A percentile compares a stretch with the other conserved stretches of the same genome.
Evolutionary conservation across 2,113 vertebrate genomes (phyloP).

Genomic region (Montifringilla adamsi): DNA sequence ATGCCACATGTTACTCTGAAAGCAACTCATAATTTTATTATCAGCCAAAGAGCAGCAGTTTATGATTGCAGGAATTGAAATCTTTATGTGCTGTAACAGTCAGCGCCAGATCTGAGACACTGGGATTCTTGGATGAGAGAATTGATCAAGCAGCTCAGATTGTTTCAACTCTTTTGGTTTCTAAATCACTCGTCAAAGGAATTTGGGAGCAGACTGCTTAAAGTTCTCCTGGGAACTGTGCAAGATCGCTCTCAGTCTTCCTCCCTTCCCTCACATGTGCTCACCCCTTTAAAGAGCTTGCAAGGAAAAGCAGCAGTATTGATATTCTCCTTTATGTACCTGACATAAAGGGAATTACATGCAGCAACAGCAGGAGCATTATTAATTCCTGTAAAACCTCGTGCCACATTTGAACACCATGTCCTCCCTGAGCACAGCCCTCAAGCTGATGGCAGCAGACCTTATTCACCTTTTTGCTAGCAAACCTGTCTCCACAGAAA

Average conservation of each 20-base stretch:
- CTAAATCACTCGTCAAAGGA: neutral
- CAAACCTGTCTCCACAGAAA: neutral
- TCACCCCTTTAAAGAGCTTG: neutral
- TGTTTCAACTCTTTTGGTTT: neutral
- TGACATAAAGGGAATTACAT: neutral
- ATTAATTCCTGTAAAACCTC: neutral
- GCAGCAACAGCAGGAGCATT: neutral
- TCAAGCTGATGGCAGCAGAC: neutral
- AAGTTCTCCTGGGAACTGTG: neutral
- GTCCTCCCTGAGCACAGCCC: neutral
- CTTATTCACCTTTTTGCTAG: neutral
- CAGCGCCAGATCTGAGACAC: neutral
- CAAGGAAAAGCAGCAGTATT: neutral
- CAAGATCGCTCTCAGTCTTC: neutral
- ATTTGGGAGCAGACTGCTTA: neutral
- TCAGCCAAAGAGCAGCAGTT: slow-evolving; percentile 6
- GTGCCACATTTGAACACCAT: neutral
- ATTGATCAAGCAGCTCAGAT: neutral
- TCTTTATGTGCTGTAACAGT: neutral
- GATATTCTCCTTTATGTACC: neutral
- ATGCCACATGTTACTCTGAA: neutral
- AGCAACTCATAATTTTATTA: neutral
- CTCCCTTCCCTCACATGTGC: neutral
- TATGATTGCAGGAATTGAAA: neutral
- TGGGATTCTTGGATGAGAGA: neutral